Evolutionary conservation across 1,140 invertebrate species (phyloP), one percentile per base, ranked within the genome.

Genomic region (Caenorhabditis tropicalis): DNA sequence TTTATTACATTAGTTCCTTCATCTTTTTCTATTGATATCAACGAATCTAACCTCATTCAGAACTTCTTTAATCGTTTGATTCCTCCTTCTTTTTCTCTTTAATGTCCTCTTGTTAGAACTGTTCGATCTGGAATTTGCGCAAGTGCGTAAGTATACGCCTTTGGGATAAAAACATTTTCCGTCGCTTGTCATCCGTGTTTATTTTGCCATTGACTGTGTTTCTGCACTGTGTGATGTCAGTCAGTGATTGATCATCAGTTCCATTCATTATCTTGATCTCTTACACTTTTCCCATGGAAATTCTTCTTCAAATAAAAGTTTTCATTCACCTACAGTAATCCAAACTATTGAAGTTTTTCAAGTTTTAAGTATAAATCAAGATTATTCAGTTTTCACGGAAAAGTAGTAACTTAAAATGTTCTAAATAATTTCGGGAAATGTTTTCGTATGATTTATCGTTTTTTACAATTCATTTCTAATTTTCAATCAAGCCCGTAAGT

Each of bases 141-240:
- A 33, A 36, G 24, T 15, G 16, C 21, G 53, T 29, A 0, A 24
- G 0, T 19, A 10, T 12, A 10, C 5, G 27, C 21, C 24, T 15
- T 43, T 43, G 16, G 65, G 12, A 46, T 43, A 74, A 74, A 74
- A 74, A 74, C 65, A 21, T 31, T 43, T 43, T 43, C 12, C 5
- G n/a, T n/a, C 58, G 36, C 65, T 74, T 74, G 65, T 43, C 65
- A 74, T 74, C 65, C 33, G 36, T 74, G 36, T 74, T 74, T 74
- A 43, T 74, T 74, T 74, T 74, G 65, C 65, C 65, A 74, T 74
- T 43, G 65, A 74, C 19, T 46, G 65, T 74, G 31, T n/a, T 12
- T 74, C 29, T 43, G n/a, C n/a, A 24, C 36, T 74, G 65, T 74
- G 65, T 43, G n/a, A n/a, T n/a, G n/a, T n/a, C n/a, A 43, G 65